Percentiles rank a stretch among this genome's conserved stretches.
These are phyloP conservation scores for Sakesphorus luctuosus DNA, from an alignment of 2,113 vertebrate species.

Conservation along the genomic window DNA sequence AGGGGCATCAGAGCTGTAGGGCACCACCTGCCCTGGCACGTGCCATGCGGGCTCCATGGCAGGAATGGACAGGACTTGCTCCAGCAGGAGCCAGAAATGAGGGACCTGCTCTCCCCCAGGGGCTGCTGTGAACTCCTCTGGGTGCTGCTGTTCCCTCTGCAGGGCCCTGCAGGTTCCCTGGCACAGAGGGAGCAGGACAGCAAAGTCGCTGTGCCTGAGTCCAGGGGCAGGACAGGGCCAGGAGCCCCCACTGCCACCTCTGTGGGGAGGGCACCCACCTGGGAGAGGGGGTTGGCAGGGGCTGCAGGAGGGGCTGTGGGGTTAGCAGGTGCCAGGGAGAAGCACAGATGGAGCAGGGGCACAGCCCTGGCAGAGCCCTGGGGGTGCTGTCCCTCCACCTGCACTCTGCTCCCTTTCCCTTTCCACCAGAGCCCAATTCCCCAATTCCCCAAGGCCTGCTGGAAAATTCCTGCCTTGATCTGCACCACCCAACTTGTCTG, in stretches of 20 bases:
- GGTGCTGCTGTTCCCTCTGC: background rate
- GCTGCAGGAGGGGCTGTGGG: background rate
- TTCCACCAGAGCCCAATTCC: background rate
- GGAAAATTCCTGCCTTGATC: slow-evolving; percentile 38
- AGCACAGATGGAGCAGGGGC: background rate
- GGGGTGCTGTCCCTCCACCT: background rate
- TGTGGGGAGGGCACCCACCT: background rate
- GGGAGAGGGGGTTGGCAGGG: background rate
- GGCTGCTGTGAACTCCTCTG: background rate
- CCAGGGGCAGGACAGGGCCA: rapidly evolving
- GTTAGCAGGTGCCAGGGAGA: background rate
- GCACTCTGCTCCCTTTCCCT: background rate
- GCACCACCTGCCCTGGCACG: background rate
- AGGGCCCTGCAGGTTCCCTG: background rate
- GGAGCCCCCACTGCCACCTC: rapidly evolving
- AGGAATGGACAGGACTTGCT: background rate
- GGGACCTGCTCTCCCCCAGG: background rate
- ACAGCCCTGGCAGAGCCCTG: background rate
- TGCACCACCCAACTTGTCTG: background rate
- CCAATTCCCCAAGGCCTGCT: background rate
- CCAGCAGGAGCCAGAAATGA: background rate
- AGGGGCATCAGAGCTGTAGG: background rate
- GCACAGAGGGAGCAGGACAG: background rate
- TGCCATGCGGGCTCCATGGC: rapidly evolving
- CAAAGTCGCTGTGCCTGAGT: background rate